phyloP scores from a whole-genome alignment of 2,888 invertebrate genomes.

The Clanis bilineata region DNA sequence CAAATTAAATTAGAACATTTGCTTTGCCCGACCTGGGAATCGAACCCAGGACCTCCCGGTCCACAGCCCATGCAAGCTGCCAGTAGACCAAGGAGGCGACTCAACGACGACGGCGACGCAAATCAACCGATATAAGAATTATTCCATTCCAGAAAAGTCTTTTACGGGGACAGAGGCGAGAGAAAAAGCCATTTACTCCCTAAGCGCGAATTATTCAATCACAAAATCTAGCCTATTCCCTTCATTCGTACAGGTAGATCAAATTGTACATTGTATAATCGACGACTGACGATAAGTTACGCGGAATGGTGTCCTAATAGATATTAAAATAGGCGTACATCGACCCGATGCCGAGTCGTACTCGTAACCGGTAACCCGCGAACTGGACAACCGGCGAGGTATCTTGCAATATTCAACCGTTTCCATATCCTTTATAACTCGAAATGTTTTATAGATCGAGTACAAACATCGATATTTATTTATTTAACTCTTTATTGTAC shows the following conservation, averaged over 20 bases:
- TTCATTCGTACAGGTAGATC: neutral
- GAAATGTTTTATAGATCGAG: neutral
- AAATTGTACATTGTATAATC: neutral
- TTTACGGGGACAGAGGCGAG: too few species aligned
- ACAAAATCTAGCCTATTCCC: neutral
- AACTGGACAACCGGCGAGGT: neutral
- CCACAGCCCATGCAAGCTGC: too few species aligned
- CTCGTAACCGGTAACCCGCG: too few species aligned
- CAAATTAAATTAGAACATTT: too few species aligned
- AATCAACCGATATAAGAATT: too few species aligned
- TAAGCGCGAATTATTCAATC: too few species aligned
- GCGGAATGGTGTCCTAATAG: neutral
- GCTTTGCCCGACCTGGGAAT: too few species aligned
- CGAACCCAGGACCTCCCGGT: too few species aligned
- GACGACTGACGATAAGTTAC: neutral
- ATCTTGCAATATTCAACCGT: neutral
- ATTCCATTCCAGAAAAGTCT: too few species aligned
- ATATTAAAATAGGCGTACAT: neutral
- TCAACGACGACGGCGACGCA: too few species aligned
- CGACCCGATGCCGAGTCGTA: constrained; percentile 2
- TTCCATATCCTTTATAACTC: constrained; percentile 6
- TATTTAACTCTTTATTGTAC: neutral
- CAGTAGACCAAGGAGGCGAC: too few species aligned
- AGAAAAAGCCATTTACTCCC: too few species aligned
- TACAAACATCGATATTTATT: neutral